Conservation (phyloP, 53 echinoderm and acorn worm genomes). For the Actinopyga echinites region DNA sequence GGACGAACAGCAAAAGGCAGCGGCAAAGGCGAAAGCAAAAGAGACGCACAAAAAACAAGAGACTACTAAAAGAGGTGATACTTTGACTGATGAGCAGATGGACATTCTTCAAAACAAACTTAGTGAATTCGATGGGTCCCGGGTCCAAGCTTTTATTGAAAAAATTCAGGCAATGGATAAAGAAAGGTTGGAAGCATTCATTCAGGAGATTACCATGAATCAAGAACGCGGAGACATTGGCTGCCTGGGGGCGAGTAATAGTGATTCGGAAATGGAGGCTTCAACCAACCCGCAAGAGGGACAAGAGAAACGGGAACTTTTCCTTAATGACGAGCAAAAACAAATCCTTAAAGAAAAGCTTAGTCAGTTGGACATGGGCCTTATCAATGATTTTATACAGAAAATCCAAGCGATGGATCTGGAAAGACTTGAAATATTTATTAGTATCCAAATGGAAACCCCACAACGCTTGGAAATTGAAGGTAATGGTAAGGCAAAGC, state of each 20-base stretch:
- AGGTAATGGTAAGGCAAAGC: too few relatives aligned
- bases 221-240: background rate
- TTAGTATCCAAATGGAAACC: background rate
- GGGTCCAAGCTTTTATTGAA: background rate
- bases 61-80: background rate
- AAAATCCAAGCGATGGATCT: background rate
- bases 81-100: constrained; percentile 4
- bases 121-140: background rate
- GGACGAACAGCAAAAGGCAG: too few relatives aligned
- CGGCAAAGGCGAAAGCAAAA: too few relatives aligned
- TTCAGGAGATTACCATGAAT: background rate
- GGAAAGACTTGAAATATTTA: background rate
- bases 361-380: background rate
- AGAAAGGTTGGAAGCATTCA: background rate
- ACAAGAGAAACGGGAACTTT: too few relatives aligned
- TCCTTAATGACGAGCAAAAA: background rate
- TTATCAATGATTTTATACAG: background rate
- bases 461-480: too few relatives aligned
- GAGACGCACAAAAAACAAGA: too few relatives aligned
- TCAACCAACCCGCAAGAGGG: too few relatives aligned
- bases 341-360: constrained; percentile 1
- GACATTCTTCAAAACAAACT: background rate
- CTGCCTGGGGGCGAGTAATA: too few relatives aligned
- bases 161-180: background rate
- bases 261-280: too few relatives aligned